These are phyloP conservation scores for Odocoileus hemionus DNA, from an alignment of 2,113 vertebrate species.

Conservation along the genomic window DNA sequence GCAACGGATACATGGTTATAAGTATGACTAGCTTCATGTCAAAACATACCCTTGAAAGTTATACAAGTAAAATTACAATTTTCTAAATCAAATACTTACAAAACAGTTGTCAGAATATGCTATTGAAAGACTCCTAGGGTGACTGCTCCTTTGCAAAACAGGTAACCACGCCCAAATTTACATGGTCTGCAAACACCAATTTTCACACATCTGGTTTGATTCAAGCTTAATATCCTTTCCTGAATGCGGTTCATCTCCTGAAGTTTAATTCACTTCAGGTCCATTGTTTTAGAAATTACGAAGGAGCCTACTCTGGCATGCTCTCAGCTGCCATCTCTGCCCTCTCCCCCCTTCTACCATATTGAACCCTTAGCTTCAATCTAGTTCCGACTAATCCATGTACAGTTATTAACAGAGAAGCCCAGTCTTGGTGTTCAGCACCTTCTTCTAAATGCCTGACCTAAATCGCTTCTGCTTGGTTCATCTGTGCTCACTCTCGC, in stretches of 20 bases:
- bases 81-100: constrained; percentile 25
- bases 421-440: neutral
- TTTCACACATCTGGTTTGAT: constrained; percentile 8
- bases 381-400: constrained; percentile 16
- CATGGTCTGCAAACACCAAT: neutral
- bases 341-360: neutral
- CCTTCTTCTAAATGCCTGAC: constrained; percentile 27
- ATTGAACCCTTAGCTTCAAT: neutral
- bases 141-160: neutral
- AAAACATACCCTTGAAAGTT: neutral
- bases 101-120: neutral
- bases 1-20: neutral
- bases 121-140: neutral
- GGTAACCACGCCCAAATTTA: neutral
- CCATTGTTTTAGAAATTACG: neutral
- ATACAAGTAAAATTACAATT: neutral
- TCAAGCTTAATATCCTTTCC: neutral
- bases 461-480: constrained; percentile 42
- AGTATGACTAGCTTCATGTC: neutral
- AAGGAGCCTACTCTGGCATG: neutral
- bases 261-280: constrained; percentile 5
- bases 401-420: neutral
- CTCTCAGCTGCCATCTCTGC: neutral
- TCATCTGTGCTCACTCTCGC: constrained; percentile 43
- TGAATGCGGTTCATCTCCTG: neutral